Evolutionary conservation across 2,113 vertebrate genomes (phyloP).

Genomic region (Mastomys natalensis): DNA sequence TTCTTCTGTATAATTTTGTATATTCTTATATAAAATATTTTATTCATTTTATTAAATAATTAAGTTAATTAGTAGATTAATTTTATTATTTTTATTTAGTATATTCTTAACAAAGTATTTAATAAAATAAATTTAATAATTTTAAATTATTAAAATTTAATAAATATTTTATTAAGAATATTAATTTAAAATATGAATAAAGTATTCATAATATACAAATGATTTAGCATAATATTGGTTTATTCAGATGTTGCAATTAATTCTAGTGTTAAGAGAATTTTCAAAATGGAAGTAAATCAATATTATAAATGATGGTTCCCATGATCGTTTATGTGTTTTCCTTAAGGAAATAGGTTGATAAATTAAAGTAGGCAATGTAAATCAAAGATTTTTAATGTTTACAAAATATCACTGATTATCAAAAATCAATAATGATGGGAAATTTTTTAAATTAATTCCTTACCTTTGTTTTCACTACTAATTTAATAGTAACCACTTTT

Average conservation of each 20-base stretch:
- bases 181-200: too few relatives aligned
- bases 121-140: too few relatives aligned
- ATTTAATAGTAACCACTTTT: background rate
- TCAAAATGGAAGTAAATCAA: background rate
- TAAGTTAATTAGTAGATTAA: too few relatives aligned
- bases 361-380: background rate
- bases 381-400: background rate
- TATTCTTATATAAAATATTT: background rate
- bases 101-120: too few relatives aligned
- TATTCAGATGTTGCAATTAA: background rate
- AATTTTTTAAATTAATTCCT: slow-evolving; percentile 4
- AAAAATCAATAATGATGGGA: background rate
- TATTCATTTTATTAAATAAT: too few relatives aligned
- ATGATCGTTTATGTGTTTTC: background rate
- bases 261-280: background rate
- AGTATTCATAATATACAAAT: background rate
- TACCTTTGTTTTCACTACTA: background rate
- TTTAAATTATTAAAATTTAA: too few relatives aligned
- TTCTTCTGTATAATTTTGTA: background rate
- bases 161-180: too few relatives aligned
- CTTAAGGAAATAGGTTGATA: background rate
- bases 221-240: background rate
- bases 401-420: background rate
- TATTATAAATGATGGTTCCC: background rate
- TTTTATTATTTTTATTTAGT: too few relatives aligned